Percentiles rank a stretch among this genome's conserved stretches.
These are phyloP conservation scores for Sebastes glaucus DNA, from an alignment of 2,797 vertebrate genomes.

Conservation along the genomic window DNA sequence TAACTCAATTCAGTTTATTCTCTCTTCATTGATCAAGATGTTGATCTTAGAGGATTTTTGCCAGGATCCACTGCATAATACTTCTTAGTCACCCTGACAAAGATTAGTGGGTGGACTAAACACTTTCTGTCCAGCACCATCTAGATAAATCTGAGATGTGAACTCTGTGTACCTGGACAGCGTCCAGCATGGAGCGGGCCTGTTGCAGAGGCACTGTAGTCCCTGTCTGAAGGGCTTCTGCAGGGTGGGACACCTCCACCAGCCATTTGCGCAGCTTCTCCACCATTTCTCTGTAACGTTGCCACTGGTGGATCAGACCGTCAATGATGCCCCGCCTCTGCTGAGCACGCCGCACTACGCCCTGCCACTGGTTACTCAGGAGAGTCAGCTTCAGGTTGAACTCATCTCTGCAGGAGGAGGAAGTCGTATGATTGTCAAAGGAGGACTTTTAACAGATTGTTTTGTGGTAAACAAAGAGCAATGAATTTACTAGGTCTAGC, in stretches of 20 bases:
- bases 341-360: constrained; percentile 93
- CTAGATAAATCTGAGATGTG: neutral
- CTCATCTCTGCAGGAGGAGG: constrained; percentile 84
- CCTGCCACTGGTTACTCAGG: constrained; percentile 97
- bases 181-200: constrained; percentile 89
- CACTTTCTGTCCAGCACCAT: neutral
- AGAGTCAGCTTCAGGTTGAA: constrained; percentile 93
- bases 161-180: constrained; percentile 85
- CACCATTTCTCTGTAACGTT: constrained; percentile 92
- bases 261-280: constrained; percentile 93
- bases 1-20: neutral
- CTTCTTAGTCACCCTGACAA: neutral
- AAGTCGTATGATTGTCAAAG: neutral
- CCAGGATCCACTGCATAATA: neutral
- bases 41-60: neutral
- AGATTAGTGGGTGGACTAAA: neutral
- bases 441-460: neutral
- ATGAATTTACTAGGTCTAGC: neutral
- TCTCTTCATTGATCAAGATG: neutral
- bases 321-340: constrained; percentile 96
- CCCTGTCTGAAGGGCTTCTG: constrained; percentile 76
- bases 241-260: constrained; percentile 84
- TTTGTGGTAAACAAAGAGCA: neutral
- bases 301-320: constrained; percentile 94
- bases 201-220: constrained; percentile 87